phyloP scores from a whole-genome alignment of 1,140 invertebrate genomes.

The Penaeus japonicus region DNA sequence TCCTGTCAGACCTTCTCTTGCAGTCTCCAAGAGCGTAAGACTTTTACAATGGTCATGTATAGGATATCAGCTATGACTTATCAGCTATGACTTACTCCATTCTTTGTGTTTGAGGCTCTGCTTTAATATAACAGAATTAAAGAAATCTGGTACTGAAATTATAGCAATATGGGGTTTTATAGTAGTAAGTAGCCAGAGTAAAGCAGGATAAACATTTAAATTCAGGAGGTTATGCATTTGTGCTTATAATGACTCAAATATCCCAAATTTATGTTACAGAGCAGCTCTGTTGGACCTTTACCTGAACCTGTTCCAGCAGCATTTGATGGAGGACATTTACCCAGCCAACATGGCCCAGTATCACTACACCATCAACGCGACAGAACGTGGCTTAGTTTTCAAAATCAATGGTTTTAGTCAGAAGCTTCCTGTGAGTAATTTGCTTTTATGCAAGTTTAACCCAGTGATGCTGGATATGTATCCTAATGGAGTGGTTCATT shows the following conservation, averaged over 20 bases:
- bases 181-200: too few relatives aligned
- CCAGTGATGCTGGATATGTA: too few relatives aligned
- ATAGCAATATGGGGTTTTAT: background rate
- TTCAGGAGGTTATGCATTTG: background rate
- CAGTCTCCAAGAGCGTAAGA: slow-evolving; percentile 76
- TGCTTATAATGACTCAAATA: background rate
- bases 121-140: background rate
- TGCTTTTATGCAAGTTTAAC: background rate
- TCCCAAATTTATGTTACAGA: slow-evolving; percentile 62
- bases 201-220: background rate
- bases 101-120: background rate
- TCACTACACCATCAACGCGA: slow-evolving; percentile 77
- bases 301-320: slow-evolving; percentile 76
- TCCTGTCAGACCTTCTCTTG: slow-evolving; percentile 78
- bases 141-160: background rate
- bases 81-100: background rate
- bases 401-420: slow-evolving; percentile 88
- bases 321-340: slow-evolving; percentile 91
- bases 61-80: background rate
- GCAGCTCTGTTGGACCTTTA: slow-evolving; percentile 85
- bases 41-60: background rate
- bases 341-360: slow-evolving; percentile 88
- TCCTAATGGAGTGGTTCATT: too few relatives aligned
- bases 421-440: slow-evolving; percentile 81
- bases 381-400: slow-evolving; percentile 81